These are phyloP conservation scores for Montipora cactus DNA, from an alignment of 64 coral and sea anemone species.

Conservation along the genomic window DNA sequence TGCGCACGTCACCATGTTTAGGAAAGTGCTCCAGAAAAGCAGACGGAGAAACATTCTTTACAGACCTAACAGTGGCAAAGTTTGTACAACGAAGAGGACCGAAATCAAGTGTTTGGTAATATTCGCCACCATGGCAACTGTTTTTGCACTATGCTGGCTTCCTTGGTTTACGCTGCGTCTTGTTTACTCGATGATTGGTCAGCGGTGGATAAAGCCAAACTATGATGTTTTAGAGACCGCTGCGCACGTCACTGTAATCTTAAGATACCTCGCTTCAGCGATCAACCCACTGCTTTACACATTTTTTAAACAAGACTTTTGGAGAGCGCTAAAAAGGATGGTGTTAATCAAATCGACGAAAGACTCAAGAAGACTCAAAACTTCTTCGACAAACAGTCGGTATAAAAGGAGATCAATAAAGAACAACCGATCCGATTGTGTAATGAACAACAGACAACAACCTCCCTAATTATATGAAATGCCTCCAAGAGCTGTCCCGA, in stretches of 20 bases:
- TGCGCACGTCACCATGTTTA: conserved; percentile 23
- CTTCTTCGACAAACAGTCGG: not conserved
- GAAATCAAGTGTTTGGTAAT: conserved; percentile 8
- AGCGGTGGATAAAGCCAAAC: not conserved
- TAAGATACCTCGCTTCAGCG: conserved; percentile 3
- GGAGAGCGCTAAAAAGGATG: conserved; percentile 12
- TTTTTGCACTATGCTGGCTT: conserved; percentile 13
- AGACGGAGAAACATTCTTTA: not conserved
- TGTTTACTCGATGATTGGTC: not conserved
- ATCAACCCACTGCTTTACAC: conserved; percentile 40
- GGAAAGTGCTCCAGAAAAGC: conserved; percentile 4
- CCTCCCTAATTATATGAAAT: not conserved
- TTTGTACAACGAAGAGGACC: conserved; percentile 2
- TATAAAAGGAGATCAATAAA: not conserved
- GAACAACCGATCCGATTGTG: not conserved
- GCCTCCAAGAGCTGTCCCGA: not conserved
- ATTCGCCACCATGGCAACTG: conserved; percentile 32
- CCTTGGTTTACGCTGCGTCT: conserved; percentile 38
- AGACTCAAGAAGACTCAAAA: not conserved
- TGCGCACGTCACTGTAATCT: not conserved
- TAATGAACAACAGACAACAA: not conserved
- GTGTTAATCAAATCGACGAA: not conserved
- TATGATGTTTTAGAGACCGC: not conserved
- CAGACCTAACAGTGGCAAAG: not conserved
- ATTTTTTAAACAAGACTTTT: conserved; percentile 45